Evolutionary conservation across 2,888 invertebrate genomes (phyloP).

Genomic region (Aleiodes leptofemur): DNA sequence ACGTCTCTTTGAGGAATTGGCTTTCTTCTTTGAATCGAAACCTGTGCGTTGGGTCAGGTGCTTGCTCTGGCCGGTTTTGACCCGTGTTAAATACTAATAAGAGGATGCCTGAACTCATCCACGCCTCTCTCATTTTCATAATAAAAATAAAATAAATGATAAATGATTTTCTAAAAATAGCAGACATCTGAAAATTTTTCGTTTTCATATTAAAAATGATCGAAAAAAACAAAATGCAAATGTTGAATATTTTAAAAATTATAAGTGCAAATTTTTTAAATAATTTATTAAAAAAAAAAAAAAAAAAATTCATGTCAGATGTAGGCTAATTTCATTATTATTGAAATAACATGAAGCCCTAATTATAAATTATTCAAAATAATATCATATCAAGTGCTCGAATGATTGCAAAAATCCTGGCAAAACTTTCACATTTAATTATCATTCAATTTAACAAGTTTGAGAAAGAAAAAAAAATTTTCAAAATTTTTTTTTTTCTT

Average conservation of each 20-base stretch:
- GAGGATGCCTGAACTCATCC: neutral
- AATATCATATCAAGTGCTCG: neutral
- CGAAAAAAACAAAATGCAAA: neutral
- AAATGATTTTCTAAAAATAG: neutral
- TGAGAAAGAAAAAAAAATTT: neutral
- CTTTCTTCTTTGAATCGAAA: slow-evolving; percentile 37
- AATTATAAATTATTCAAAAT: too few relatives aligned
- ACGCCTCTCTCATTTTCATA: slow-evolving; percentile 17
- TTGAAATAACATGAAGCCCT: too few relatives aligned
- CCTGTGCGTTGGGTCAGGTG: slow-evolving; percentile 60
- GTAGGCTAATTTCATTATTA: too few relatives aligned
- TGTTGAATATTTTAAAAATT: too few relatives aligned
- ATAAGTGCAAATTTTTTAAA: too few relatives aligned
- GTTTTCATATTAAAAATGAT: too few relatives aligned
- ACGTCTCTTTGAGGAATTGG: slow-evolving; percentile 31
- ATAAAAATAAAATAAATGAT: neutral
- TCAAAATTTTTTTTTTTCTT: neutral
- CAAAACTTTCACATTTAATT: slow-evolving; percentile 18
- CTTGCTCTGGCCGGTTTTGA: slow-evolving; percentile 27
- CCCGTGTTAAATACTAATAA: slow-evolving; percentile 39
- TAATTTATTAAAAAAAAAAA: too few relatives aligned
- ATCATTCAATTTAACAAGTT: neutral
- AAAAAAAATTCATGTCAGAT: too few relatives aligned
- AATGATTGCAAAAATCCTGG: neutral
- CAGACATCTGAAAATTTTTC: too few relatives aligned